These are phyloP conservation scores for Euborellia annulipes DNA, from an alignment of 1,140 invertebrate species.

Conservation along the genomic window DNA sequence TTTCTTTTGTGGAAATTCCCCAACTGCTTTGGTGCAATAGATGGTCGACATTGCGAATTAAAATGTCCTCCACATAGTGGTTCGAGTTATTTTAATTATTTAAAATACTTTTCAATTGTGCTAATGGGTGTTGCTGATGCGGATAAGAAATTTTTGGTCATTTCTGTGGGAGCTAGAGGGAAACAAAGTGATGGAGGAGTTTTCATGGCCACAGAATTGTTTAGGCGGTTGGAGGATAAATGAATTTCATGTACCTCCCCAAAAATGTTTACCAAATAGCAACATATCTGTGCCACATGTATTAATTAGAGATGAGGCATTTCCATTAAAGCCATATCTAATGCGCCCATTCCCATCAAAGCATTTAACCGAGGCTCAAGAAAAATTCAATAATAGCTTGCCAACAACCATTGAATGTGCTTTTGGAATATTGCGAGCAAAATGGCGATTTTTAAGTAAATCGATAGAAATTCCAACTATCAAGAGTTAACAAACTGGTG, in stretches of 20 bases:
- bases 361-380: slow-evolving; percentile 9
- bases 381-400: slow-evolving; percentile 19
- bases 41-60: neutral
- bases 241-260: neutral
- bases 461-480: slow-evolving; percentile 8
- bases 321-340: slow-evolving; percentile 19
- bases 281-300: slow-evolving; percentile 9
- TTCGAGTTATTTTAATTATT: neutral
- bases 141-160: slow-evolving; percentile 17
- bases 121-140: slow-evolving; percentile 19
- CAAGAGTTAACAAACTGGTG: too few relatives aligned
- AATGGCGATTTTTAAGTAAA: slow-evolving; percentile 15
- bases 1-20: slow-evolving; percentile 4
- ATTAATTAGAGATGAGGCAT: slow-evolving; percentile 25
- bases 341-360: slow-evolving; percentile 18
- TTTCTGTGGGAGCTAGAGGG: slow-evolving; percentile 21
- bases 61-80: neutral
- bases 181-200: slow-evolving; percentile 12
- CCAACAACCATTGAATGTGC: slow-evolving; percentile 21
- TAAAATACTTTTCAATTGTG: slow-evolving; percentile 19
- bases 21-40: neutral
- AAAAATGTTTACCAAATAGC: neutral
- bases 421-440: slow-evolving; percentile 20
- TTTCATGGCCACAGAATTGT: slow-evolving; percentile 5
- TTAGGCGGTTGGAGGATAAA: slow-evolving; percentile 1